Base-by-base conservation (phyloP, 2,113 vertebrate genomes). In the Lota lota region DNA sequence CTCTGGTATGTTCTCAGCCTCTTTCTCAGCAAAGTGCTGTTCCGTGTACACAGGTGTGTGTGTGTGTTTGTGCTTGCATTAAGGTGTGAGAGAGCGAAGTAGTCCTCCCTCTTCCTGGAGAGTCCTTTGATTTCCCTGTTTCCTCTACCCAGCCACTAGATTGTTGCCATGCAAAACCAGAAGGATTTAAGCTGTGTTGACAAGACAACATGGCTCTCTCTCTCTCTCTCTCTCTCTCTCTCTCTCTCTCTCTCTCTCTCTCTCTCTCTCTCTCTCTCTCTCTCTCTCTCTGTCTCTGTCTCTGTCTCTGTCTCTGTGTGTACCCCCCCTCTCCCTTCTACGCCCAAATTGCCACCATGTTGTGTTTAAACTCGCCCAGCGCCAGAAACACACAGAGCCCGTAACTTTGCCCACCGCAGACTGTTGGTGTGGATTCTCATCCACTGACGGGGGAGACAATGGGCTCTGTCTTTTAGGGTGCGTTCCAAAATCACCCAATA, bases 161-260 rank as follows among this genome's bases (percentile, higher is more conserved):
- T 28, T 28, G 28, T 28, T 28, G 28, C 40, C 40, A 10, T 47
- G 40, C 12, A 80, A 83, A 75, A 87, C 80, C 78, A 83, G 77
- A 56, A 67, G 81, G 82, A 89, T 89, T 88, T 89, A 84, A 85
- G 79, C 86, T 73, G 86, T 88, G 88, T 91, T 86, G 8, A 47
- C 40, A 47, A 11, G 12, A 47, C 83, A 88, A 89, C 87, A 89
- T 82, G 86, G 85, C 85, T 83, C 77, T 85, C 85, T 79, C 79
- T 85, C 78, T 80, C 71, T 74, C 73, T 86, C 85, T 80, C 86
- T 83, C 77, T 76, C 71, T 72, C 36, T 33, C 28, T 33, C 3
- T 33, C 28, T 33, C 3, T 33, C 28, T 33, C 28, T 33, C 28
- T 40, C 8, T 47, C 40, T 47, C 5, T 47, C 40, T 47, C 8